phyloP scores from a whole-genome alignment of 2,113 vertebrate species.

The Gulo gulo region DNA sequence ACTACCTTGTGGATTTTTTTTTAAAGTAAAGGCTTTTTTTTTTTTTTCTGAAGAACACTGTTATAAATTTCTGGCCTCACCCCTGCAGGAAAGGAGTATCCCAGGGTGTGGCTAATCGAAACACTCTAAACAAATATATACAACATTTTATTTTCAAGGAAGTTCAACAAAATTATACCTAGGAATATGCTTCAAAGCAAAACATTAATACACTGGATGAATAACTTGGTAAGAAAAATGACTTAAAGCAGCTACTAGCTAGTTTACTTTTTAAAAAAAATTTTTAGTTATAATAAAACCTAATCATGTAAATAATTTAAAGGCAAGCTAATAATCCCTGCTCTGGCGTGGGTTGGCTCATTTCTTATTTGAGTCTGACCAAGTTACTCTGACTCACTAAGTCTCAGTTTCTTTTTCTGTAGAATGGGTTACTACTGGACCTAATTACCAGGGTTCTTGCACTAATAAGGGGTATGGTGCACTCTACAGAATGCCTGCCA shows the following conservation, averaged over 20 bases:
- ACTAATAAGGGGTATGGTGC: not conserved
- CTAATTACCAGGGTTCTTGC: not conserved
- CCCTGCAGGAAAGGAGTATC: not conserved
- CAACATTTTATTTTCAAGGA: conserved; percentile 34
- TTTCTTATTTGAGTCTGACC: not conserved
- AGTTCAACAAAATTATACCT: conserved; percentile 33
- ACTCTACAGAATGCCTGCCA: not conserved
- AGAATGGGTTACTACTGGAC: not conserved
- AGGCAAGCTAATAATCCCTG: not conserved
- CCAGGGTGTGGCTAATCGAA: not conserved
- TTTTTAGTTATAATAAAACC: not conserved
- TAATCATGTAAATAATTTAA: not conserved
- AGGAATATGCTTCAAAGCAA: not conserved
- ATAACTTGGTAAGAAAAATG: not conserved
- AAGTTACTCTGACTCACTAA: not conserved
- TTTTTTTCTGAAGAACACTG: not conserved
- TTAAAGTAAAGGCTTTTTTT: conserved; percentile 10
- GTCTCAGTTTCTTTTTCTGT: not conserved
- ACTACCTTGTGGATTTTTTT: not conserved
- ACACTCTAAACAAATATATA: not conserved
- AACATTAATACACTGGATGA: not conserved
- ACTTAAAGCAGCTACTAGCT: not conserved
- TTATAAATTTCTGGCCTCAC: not conserved
- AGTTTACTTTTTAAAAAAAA: not conserved
- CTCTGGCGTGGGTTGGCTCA: not conserved